phyloP scores from a whole-genome alignment of 2,888 invertebrate species.

The Neoscelio sp. region DNA sequence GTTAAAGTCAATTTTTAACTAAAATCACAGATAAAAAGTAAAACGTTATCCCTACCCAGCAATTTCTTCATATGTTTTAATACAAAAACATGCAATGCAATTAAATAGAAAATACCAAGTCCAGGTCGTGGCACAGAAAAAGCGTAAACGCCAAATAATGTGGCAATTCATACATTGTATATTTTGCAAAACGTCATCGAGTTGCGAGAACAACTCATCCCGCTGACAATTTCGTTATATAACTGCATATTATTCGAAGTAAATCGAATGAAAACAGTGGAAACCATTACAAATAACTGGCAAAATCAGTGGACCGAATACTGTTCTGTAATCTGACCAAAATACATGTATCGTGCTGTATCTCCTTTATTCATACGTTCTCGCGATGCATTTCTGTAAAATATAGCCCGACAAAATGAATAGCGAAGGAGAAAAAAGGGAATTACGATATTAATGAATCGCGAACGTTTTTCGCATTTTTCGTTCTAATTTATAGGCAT shows the following conservation, averaged over 20 bases:
- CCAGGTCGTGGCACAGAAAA: constrained; percentile 3
- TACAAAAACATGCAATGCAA: neutral
- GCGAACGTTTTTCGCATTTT: constrained; percentile 28
- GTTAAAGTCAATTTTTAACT: constrained; percentile 29
- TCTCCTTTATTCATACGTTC: constrained; percentile 59
- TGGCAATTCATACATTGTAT: constrained; percentile 26
- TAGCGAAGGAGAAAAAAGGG: constrained; percentile 26
- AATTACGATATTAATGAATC: constrained; percentile 53
- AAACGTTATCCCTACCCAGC: neutral
- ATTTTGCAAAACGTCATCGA: constrained; percentile 51
- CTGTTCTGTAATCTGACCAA: constrained; percentile 53
- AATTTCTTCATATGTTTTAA: too few species aligned
- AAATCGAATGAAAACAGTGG: constrained; percentile 63
- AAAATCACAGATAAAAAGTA: constrained; percentile 12
- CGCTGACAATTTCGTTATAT: constrained; percentile 54
- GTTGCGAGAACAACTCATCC: constrained; percentile 40
- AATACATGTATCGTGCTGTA: constrained; percentile 46
- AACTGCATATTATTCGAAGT: constrained; percentile 48
- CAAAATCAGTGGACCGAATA: constrained; percentile 60
- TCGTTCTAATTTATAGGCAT: constrained; percentile 15
- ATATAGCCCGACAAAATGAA: constrained; percentile 43
- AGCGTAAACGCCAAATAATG: constrained; percentile 34
- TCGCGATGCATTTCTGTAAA: constrained; percentile 43
- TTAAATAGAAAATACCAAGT: constrained; percentile 7
- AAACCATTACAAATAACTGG: constrained; percentile 63